Conservation (phyloP, 92 coral and sea anemone species). For the Blastomussa wellsi region DNA sequence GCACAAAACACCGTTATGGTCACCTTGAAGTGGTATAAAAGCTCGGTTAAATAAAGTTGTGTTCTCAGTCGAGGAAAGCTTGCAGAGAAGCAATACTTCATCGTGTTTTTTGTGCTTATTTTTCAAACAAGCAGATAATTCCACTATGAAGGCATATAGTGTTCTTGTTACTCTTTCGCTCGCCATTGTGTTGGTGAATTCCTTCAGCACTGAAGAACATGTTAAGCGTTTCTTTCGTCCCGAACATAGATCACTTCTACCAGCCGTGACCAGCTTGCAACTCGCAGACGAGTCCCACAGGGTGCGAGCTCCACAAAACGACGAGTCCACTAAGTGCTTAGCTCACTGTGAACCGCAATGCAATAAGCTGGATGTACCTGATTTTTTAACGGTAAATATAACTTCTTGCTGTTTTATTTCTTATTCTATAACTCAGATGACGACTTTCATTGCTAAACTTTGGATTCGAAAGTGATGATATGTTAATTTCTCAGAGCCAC, state of each 20-base stretch:
- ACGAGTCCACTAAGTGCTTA: not conserved
- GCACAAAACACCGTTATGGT: not conserved
- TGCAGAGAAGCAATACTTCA: constrained; percentile 5
- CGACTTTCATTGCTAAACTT: not conserved
- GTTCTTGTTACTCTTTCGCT: constrained; percentile 21
- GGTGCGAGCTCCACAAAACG: not conserved
- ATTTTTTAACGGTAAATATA: constrained; percentile 2
- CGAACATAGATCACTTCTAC: constrained; percentile 5
- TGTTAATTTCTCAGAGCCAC: not conserved
- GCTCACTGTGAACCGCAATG: not conserved
- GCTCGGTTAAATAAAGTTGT: not conserved
- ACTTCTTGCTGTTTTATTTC: not conserved
- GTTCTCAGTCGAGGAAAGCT: not conserved
- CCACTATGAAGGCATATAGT: not conserved
- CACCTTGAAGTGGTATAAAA: not conserved
- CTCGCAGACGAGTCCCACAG: not conserved
- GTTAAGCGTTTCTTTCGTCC: constrained; percentile 19
- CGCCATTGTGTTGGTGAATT: not conserved
- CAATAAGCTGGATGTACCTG: constrained; percentile 1
- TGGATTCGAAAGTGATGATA: not conserved
- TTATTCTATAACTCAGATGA: too few relatives aligned
- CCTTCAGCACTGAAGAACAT: not conserved
- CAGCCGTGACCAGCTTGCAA: not conserved
- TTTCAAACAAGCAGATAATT: not conserved
- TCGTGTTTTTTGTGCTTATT: not conserved